Base-by-base conservation (phyloP, 2,113 vertebrate genomes). In the Chionis minor region DNA sequence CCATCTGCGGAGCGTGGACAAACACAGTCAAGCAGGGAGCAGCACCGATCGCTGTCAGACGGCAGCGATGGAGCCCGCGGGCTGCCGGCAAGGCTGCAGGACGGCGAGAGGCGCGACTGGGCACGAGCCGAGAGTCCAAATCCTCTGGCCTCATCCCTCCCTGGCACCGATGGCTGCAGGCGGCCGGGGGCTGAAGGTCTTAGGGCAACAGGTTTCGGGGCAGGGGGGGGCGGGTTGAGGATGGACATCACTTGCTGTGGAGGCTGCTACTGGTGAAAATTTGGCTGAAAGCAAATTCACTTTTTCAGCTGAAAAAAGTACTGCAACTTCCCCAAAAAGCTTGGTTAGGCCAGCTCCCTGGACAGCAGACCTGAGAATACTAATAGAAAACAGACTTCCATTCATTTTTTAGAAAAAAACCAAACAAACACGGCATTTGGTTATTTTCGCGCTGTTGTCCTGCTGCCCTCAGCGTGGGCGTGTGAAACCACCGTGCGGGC, bases 11-110 rank as follows among this genome's bases (percentile, higher is more conserved):
- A 44, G 33, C 0, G 1, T 28, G 18, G 77, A 16, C 45, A 14
- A 26, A 8, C 49, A 10, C 26, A 5, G 65, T 42, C n/a, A 24
- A 8, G 56, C 33, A 5, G 18, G 40, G 75, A 40, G 8, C 32
- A 14, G 44, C 74, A 23, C 1, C 44, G 0, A 3, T 12, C 40
- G 45, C 54, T 24, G 40, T 10, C 54, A 2, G 69, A 10, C 1
- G 3, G 62, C 27, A 11, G 3, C 0, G 19, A 21, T 12, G 55
- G 63, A 18, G 65, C 61, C 22, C 0, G 14, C 42, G 4, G 51
- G 44, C 49, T 4, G 49, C 8, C 9, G 47, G 66, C 27, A 10
- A 3, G 21, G 63, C 74, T 6, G 4, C 23, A 38, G 38, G 38
- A 38, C 38, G 2, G 26, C 0, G 10, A 24, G 45, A 4, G 56